phyloP scores from a whole-genome alignment of 2,797 vertebrate species.

The Hyperoplus lanceolatus region DNA sequence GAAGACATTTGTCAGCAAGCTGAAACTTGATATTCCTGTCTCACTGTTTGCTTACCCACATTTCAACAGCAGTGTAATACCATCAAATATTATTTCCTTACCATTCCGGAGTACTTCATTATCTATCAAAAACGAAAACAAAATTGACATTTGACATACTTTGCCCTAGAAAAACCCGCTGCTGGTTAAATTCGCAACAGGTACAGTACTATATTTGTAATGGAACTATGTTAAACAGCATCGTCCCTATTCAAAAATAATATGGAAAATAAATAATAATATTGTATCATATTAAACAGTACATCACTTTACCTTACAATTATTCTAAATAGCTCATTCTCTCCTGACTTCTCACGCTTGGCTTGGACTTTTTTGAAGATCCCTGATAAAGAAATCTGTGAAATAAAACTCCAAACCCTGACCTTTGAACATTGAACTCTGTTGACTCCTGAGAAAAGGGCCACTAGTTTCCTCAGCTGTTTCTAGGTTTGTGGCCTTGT shows the following conservation, averaged over 20 bases:
- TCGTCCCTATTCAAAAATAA: too few species aligned
- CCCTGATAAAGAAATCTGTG: slow-evolving; percentile 69
- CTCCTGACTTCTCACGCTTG: slow-evolving; percentile 33
- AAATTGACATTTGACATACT: slow-evolving; percentile 16
- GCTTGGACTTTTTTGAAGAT: slow-evolving; percentile 60
- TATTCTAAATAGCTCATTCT: slow-evolving; percentile 54
- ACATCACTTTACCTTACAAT: slow-evolving; percentile 42
- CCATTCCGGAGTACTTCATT: slow-evolving; percentile 12
- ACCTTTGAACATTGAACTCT: slow-evolving; percentile 73
- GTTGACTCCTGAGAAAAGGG: slow-evolving; percentile 63
- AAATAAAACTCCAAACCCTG: slow-evolving; percentile 70
- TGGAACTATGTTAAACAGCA: too few species aligned
- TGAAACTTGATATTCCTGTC: slow-evolving; percentile 61
- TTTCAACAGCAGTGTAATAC: slow-evolving; percentile 31
- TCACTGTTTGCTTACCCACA: slow-evolving; percentile 28
- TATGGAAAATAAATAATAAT: too few species aligned
- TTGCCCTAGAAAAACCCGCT: slow-evolving; percentile 29
- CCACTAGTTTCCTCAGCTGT: slow-evolving; percentile 78
- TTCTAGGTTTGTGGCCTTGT: slow-evolving; percentile 58
- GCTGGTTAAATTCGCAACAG: slow-evolving; percentile 42
- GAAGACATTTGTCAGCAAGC: slow-evolving; percentile 61
- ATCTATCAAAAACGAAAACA: slow-evolving; percentile 33
- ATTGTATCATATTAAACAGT: slow-evolving; percentile 9
- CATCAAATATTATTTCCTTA: slow-evolving; percentile 13
- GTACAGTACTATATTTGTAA: neutral